Conservation (phyloP, 2,113 vertebrate species). For the Macroglossus sobrinus region DNA sequence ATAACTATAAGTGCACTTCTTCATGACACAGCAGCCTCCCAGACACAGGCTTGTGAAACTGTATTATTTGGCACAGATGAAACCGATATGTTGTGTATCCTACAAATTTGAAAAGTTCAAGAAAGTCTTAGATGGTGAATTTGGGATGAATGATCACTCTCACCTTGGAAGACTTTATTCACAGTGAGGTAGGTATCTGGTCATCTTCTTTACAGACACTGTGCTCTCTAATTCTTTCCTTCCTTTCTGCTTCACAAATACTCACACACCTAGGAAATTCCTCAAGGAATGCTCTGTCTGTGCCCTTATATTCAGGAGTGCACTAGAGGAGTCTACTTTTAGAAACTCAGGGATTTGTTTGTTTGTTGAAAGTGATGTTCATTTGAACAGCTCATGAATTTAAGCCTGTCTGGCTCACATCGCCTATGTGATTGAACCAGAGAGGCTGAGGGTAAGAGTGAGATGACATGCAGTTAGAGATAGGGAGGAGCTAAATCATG, state of each 20-base stretch:
- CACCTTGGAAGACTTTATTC: background rate
- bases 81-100: background rate
- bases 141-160: background rate
- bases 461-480: background rate
- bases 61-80: background rate
- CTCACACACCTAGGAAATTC: background rate
- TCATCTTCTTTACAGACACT: background rate
- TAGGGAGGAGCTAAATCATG: background rate
- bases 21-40: background rate
- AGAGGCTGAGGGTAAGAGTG: background rate
- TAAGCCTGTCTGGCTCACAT: background rate
- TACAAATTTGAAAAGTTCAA: background rate
- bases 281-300: background rate
- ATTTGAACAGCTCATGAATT: background rate
- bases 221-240: background rate
- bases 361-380: background rate
- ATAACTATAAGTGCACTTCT: background rate
- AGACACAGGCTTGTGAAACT: background rate
- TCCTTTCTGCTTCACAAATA: background rate
- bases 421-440: background rate
- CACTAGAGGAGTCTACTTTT: background rate
- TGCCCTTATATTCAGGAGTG: background rate
- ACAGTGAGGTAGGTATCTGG: fast-evolving
- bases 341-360: background rate
- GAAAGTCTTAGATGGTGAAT: background rate